Percentiles rank a stretch among this genome's conserved stretches.
Evolutionary conservation across 2,113 vertebrate genomes (phyloP).

Genomic region (Cottus gobio): DNA sequence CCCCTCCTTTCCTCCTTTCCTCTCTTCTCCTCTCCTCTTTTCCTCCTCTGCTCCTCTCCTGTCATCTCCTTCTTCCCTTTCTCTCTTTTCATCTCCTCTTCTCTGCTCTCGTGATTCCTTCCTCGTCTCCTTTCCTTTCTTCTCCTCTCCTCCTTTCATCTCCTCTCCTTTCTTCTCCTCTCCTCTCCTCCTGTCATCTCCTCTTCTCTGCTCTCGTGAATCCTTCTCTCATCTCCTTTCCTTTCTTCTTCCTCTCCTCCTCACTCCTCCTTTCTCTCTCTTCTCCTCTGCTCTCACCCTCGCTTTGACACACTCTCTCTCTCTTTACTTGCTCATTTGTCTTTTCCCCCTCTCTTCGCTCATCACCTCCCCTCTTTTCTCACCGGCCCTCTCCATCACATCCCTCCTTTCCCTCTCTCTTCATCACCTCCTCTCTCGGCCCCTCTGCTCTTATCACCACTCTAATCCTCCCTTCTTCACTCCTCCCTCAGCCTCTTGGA

Average conservation of each 20-base stretch:
- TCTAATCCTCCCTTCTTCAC: conserved; percentile 10
- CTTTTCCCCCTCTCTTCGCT: background rate
- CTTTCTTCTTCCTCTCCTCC: background rate
- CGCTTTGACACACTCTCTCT: too few relatives aligned
- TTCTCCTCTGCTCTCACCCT: background rate
- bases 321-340: too few relatives aligned
- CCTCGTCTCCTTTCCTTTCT: background rate
- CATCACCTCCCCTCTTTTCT: background rate
- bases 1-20: background rate
- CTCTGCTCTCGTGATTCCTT: background rate
- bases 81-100: background rate
- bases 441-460: too few relatives aligned
- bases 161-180: background rate
- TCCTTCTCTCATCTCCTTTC: background rate
- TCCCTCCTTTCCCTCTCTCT: background rate
- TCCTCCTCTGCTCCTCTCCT: background rate
- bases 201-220: background rate
- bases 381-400: too few relatives aligned
- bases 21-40: background rate
- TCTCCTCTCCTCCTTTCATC: background rate
- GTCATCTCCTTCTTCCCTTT: background rate
- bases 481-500: conserved; percentile 11
- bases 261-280: too few relatives aligned
- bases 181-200: background rate
- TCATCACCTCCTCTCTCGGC: too few relatives aligned